A percentile compares a stretch with the other conserved stretches of the same genome.
Evolutionary conservation across 2,113 vertebrate genomes (phyloP).

Genomic region (Dicaeum eximium): DNA sequence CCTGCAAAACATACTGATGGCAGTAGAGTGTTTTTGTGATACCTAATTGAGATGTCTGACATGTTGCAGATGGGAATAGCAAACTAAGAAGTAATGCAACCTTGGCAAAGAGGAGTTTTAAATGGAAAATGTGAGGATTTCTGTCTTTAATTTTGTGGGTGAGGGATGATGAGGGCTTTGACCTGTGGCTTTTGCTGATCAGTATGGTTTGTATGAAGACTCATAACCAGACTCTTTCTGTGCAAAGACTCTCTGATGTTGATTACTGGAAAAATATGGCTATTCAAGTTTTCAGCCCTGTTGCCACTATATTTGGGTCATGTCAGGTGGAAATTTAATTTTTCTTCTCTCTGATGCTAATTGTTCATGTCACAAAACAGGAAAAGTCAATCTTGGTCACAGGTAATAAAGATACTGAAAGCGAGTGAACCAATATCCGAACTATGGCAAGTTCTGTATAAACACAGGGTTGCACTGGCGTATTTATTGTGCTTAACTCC

Average conservation of each 20-base stretch:
- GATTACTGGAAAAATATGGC: neutral
- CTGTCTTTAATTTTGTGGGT: neutral
- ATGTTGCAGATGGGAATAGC: slow-evolving; percentile 14
- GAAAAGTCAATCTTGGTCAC: neutral
- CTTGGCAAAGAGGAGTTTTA: neutral
- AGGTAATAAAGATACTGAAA: neutral
- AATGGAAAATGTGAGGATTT: neutral
- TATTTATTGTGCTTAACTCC: neutral
- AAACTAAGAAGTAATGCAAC: neutral
- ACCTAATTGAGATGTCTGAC: slow-evolving; percentile 18
- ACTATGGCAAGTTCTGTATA: neutral
- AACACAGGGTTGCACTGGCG: neutral
- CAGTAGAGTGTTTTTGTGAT: neutral
- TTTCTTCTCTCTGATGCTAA: neutral
- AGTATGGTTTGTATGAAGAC: neutral
- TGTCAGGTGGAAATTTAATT: neutral
- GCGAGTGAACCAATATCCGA: neutral
- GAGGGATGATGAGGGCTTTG: neutral
- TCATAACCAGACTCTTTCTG: neutral
- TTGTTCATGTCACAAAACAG: neutral
- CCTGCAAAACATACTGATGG: neutral
- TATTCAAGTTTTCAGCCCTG: neutral
- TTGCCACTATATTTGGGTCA: neutral
- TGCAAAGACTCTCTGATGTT: neutral
- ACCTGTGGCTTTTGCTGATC: neutral